phyloP scores from a whole-genome alignment of 2,113 vertebrate species.

The Carassius auratus region DNA sequence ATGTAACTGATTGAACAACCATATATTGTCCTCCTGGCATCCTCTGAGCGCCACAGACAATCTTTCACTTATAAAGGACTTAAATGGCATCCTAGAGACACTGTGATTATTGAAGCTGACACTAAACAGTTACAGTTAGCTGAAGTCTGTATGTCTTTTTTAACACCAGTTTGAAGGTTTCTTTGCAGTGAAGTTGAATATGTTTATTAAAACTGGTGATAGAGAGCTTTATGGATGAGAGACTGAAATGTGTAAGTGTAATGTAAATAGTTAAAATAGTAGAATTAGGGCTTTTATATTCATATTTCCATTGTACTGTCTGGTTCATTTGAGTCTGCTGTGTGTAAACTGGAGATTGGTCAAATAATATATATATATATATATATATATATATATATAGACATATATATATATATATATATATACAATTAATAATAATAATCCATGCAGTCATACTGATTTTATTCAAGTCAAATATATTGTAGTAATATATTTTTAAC shows the following conservation, averaged over 20 bases:
- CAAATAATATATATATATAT: too few relatives aligned
- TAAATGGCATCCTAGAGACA: not conserved
- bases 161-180: not conserved
- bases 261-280: not conserved
- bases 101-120: slow-evolving; percentile 7
- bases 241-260: not conserved
- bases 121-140: not conserved
- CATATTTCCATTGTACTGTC: not conserved
- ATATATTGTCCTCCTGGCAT: not conserved
- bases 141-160: not conserved
- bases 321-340: too few relatives aligned
- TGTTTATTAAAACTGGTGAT: too few relatives aligned
- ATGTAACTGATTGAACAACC: slow-evolving; percentile 44
- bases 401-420: too few relatives aligned
- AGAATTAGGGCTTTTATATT: not conserved
- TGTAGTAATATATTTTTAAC: too few relatives aligned
- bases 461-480: too few relatives aligned
- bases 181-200: not conserved
- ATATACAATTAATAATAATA: too few relatives aligned
- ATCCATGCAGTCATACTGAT: too few relatives aligned
- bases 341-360: not conserved
- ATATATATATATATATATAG: too few relatives aligned
- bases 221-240: not conserved
- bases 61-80: not conserved
- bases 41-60: not conserved